Conservation (phyloP, 2,888 invertebrate genomes). For the Piscicola geometra region DNA sequence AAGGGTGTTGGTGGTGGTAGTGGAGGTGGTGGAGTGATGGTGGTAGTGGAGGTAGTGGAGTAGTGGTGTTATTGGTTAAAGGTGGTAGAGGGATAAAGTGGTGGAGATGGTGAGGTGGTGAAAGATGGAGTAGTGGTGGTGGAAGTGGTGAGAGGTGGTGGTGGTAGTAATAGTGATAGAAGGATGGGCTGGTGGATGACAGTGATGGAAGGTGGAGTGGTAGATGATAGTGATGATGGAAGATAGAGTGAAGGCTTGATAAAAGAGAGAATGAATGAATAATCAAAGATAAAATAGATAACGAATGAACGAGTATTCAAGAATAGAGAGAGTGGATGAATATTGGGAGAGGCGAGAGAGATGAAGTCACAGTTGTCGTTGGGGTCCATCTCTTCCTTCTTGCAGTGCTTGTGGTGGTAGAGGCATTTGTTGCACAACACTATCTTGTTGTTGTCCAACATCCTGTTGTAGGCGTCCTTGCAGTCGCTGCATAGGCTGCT, state of each 20-base stretch:
- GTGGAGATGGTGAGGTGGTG: background rate
- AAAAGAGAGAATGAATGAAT: no score
- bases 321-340: background rate
- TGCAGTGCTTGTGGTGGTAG: conserved; percentile 32
- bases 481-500: conserved; percentile 7
- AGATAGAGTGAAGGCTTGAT: no score
- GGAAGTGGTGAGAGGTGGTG: background rate
- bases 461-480: background rate
- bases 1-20: background rate
- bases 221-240: no score
- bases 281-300: no score
- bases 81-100: no score
- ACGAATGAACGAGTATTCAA: no score
- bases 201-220: no score
- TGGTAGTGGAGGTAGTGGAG: background rate
- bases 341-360: background rate
- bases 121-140: background rate
- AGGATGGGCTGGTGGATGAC: no score
- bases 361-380: conserved; percentile 31
- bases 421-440: conserved; percentile 18
- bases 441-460: background rate
- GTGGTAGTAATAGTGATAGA: background rate
- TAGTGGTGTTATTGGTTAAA: background rate
- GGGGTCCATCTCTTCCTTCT: conserved; percentile 32
- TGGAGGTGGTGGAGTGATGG: background rate